Evolutionary conservation across 2,113 vertebrate species (phyloP).

Genomic region (Pontoporia blainvillei): DNA sequence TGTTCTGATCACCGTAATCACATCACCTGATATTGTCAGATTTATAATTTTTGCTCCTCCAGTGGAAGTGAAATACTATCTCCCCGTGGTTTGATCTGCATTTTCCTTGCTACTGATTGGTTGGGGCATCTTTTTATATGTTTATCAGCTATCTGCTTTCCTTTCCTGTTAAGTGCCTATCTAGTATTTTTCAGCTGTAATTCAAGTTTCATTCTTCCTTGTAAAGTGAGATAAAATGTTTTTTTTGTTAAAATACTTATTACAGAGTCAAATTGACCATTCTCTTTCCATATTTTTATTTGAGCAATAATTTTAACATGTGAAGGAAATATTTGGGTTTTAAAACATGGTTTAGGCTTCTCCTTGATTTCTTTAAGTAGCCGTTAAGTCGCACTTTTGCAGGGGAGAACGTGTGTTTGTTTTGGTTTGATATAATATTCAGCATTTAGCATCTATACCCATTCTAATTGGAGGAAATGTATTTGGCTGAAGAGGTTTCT

Average conservation of each 20-base stretch:
- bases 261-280: neutral
- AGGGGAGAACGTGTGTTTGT: neutral
- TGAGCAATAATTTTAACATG: neutral
- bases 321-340: neutral
- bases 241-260: neutral
- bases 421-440: neutral
- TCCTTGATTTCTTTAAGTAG: neutral
- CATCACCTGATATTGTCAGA: neutral
- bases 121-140: neutral
- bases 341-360: neutral
- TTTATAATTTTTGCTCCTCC: neutral
- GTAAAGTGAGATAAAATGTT: neutral
- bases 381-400: neutral
- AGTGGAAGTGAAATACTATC: neutral
- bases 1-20: neutral
- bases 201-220: neutral
- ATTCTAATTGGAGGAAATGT: neutral
- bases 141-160: neutral
- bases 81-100: neutral
- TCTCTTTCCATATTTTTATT: neutral
- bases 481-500: neutral
- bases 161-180: neutral
- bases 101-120: neutral
- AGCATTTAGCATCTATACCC: neutral
- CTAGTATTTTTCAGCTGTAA: neutral